Evolutionary conservation across 2,113 vertebrate species (phyloP).

Genomic region (Montifringilla adamsi): DNA sequence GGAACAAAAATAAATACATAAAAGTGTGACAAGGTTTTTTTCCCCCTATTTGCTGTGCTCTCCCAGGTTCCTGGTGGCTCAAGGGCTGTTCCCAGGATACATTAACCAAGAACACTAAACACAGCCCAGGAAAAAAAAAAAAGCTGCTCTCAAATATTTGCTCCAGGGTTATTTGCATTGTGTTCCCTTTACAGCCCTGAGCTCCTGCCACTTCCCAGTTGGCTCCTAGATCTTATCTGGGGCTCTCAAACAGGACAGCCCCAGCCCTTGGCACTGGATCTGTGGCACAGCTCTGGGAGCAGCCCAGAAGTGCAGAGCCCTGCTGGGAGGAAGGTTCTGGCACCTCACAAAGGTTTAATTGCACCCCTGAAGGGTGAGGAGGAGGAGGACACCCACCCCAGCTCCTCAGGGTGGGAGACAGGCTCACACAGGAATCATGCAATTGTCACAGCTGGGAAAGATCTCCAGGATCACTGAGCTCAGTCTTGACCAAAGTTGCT

Average conservation of each 20-base stretch:
- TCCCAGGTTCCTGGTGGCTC: background rate
- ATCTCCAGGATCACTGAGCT: background rate
- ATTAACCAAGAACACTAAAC: background rate
- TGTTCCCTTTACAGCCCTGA: background rate
- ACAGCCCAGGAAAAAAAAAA: background rate
- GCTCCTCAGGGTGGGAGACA: background rate
- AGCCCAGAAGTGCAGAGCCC: background rate
- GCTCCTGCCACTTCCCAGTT: background rate
- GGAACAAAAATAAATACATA: accelerated
- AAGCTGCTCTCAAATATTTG: background rate
- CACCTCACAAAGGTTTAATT: background rate
- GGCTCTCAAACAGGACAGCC: background rate
- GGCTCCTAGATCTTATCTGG: background rate
- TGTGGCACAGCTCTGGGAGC: background rate
- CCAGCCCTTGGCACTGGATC: background rate
- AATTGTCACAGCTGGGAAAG: background rate
- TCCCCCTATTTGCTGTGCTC: accelerated
- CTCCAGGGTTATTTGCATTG: background rate
- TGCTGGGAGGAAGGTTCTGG: background rate
- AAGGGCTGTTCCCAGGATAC: background rate
- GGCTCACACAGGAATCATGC: background rate
- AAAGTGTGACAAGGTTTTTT: background rate
- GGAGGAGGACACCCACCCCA: background rate
- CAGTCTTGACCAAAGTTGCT: accelerated
- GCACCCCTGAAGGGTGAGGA: background rate